Conservation (phyloP, 2,888 invertebrate species). For the Luperina nickerlii region DNA sequence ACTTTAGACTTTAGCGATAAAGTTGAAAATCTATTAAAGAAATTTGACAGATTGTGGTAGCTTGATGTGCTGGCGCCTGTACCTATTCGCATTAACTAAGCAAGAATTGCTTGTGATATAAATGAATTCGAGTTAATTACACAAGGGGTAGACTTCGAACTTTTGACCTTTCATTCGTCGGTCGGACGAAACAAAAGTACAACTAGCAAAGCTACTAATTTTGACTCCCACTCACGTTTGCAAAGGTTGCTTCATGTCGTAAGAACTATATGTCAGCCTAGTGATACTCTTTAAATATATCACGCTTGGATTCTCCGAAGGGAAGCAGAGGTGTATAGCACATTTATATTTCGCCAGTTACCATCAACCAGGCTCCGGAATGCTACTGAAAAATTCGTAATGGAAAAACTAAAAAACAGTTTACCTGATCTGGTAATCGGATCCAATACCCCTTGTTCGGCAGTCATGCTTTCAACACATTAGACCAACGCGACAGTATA, state of each 20-base stretch:
- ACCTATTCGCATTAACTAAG: neutral
- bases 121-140: neutral
- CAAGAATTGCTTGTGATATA: neutral
- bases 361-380: neutral
- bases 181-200: neutral
- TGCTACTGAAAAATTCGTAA: neutral
- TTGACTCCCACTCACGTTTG: slow-evolving; percentile 1
- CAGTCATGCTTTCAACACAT: neutral
- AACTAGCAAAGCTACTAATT: neutral
- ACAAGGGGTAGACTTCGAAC: neutral
- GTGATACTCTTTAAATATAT: neutral
- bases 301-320: neutral
- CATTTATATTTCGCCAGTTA: neutral
- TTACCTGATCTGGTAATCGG: neutral
- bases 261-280: neutral
- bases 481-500: neutral
- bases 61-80: no score
- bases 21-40: no score
- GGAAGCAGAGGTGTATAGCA: no score
- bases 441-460: neutral
- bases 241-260: slow-evolving; percentile 13
- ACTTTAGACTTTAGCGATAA: no score
- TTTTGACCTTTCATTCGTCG: slow-evolving; percentile 20
- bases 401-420: neutral
- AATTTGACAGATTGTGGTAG: no score